Evolutionary conservation across 2,888 invertebrate species (phyloP).

Genomic region (Drosophila leonis): DNA sequence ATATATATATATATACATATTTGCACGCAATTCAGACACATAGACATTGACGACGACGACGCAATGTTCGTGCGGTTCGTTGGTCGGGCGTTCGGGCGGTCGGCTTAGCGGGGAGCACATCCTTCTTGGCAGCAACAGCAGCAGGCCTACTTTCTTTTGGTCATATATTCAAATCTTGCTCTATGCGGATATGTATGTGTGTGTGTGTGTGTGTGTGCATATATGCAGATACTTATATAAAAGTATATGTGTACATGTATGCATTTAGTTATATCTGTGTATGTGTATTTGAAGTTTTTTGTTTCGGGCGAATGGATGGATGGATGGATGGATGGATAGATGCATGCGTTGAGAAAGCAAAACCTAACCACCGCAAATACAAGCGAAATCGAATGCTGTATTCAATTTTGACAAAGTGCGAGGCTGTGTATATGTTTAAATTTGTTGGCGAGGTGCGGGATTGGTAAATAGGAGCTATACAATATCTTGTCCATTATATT

Average conservation of each 20-base stretch:
- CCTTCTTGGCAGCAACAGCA: constrained; percentile 71
- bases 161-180: constrained; percentile 63
- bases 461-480: constrained; percentile 38
- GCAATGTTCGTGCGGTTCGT: constrained; percentile 70
- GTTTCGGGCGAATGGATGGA: constrained; percentile 28
- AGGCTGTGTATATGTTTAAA: constrained; percentile 25
- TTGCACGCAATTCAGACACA: constrained; percentile 49
- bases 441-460: constrained; percentile 38
- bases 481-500: constrained; percentile 58
- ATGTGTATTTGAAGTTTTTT: constrained; percentile 50
- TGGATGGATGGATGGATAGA: constrained; percentile 30
- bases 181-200: constrained; percentile 24
- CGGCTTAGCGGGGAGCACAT: constrained; percentile 56
- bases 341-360: constrained; percentile 46
- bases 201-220: constrained; percentile 12
- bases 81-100: constrained; percentile 47
- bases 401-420: constrained; percentile 43
- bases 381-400: constrained; percentile 63
- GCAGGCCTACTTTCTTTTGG: constrained; percentile 75
- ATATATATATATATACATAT: constrained; percentile 6
- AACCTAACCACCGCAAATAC: constrained; percentile 54
- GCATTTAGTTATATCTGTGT: constrained; percentile 42
- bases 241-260: constrained; percentile 24
- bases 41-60: constrained; percentile 51
- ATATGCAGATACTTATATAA: constrained; percentile 20